Percentiles rank a stretch among this genome's conserved stretches.
phyloP scores from a whole-genome alignment of 2,888 invertebrate species.

The Dromius quadrimaculatus region DNA sequence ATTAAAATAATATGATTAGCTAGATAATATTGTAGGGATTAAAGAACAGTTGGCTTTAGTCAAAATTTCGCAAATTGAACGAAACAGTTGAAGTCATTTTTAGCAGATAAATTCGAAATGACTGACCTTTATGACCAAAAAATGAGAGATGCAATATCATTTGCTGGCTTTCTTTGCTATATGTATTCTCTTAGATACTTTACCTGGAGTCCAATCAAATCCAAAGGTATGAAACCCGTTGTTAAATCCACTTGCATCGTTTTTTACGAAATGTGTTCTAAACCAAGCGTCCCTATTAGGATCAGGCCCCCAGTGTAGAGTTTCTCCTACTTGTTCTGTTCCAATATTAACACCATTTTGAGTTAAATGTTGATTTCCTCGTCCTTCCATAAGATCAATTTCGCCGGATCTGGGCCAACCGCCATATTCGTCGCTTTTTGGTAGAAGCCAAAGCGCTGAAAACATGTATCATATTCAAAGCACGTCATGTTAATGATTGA shows the following conservation, averaged over 20 bases:
- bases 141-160: no score
- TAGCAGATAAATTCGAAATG: no score
- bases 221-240: constrained; percentile 74
- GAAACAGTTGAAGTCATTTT: no score
- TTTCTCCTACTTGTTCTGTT: constrained; percentile 71
- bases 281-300: constrained; percentile 69
- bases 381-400: constrained; percentile 77
- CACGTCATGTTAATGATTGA: no score
- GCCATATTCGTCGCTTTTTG: constrained; percentile 74
- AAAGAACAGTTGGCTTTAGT: no score
- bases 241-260: constrained; percentile 66
- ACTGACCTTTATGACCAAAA: no score
- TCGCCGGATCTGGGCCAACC: constrained; percentile 80
- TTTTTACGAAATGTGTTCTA: constrained; percentile 67
- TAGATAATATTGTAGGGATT: no score
- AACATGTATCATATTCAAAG: no score
- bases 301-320: constrained; percentile 77
- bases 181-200: no score
- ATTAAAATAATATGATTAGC: no score
- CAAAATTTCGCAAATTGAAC: no score
- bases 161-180: no score
- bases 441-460: constrained; percentile 79
- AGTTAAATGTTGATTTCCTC: constrained; percentile 70
- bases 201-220: constrained; percentile 76
- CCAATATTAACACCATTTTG: constrained; percentile 70